These are phyloP conservation scores for Scaptomyza tumidula DNA, from an alignment of 2,888 invertebrate species.

Conservation along the genomic window DNA sequence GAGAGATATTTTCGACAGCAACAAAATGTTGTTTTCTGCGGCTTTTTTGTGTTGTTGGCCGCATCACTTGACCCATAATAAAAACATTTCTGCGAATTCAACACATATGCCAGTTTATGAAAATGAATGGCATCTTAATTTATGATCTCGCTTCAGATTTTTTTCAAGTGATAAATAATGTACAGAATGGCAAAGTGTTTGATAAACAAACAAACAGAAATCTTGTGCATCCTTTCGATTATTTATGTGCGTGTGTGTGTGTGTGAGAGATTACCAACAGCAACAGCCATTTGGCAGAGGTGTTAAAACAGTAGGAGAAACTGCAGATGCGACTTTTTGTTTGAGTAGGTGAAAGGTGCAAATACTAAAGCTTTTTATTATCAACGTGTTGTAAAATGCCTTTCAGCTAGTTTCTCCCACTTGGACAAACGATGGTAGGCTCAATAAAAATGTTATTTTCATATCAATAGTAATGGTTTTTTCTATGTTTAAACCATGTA, in stretches of 20 bases:
- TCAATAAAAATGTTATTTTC: background rate
- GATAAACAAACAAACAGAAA: slow-evolving; percentile 58
- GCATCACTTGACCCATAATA: slow-evolving; percentile 55
- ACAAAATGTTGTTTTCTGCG: slow-evolving; percentile 12
- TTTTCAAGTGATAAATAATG: slow-evolving; percentile 61
- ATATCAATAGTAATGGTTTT: background rate
- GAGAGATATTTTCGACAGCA: background rate
- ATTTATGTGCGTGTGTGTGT: background rate
- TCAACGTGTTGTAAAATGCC: slow-evolving; percentile 13
- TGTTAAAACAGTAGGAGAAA: slow-evolving; percentile 41
- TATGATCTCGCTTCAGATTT: slow-evolving; percentile 47
- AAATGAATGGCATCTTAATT: slow-evolving; percentile 62
- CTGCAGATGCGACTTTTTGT: slow-evolving; percentile 2
- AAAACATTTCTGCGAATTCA: slow-evolving; percentile 53
- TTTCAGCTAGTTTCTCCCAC: slow-evolving; percentile 5
- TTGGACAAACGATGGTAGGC: background rate
- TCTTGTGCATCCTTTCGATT: slow-evolving; percentile 11
- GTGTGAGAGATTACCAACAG: background rate
- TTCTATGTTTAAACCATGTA: too few relatives aligned
- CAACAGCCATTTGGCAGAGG: background rate
- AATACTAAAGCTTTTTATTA: slow-evolving; percentile 16
- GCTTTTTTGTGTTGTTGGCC: slow-evolving; percentile 6
- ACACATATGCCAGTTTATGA: slow-evolving; percentile 29
- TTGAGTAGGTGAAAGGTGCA: slow-evolving; percentile 47
- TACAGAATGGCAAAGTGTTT: slow-evolving; percentile 28